Percentiles rank a stretch among this genome's conserved stretches.
phyloP scores from a whole-genome alignment of 2,797 vertebrate species.

The Hephaestus fuliginosus region DNA sequence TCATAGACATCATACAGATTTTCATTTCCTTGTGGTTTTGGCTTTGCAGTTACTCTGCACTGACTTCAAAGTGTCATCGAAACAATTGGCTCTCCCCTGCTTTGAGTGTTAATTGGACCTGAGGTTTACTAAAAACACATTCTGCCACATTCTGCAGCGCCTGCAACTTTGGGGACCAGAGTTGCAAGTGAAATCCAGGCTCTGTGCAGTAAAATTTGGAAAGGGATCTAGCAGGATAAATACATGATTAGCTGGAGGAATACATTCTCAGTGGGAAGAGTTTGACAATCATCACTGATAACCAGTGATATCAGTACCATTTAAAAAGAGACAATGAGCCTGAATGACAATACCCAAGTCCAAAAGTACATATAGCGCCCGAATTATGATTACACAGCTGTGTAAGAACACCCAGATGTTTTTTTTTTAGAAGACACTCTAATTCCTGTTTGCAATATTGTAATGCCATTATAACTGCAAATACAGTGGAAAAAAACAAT shows the following conservation, averaged over 20 bases:
- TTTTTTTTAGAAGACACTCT: neutral
- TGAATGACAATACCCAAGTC: neutral
- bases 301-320: neutral
- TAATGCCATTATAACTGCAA: neutral
- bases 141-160: neutral
- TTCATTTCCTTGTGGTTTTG: neutral
- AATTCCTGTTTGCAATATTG: neutral
- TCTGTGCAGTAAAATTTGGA: neutral
- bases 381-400: neutral
- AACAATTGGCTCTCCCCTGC: neutral
- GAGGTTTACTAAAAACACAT: neutral
- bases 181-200: neutral
- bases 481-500: neutral
- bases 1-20: neutral
- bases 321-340: conserved; percentile 19
- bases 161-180: neutral
- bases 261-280: neutral
- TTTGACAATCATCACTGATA: neutral
- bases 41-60: too few species aligned
- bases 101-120: neutral
- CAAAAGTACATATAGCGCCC: neutral
- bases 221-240: neutral
- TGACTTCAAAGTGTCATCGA: neutral
- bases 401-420: neutral
- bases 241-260: neutral